These are phyloP conservation scores for Peromyscus maniculatus DNA, from an alignment of 2,113 vertebrate genomes.

Conservation along the genomic window DNA sequence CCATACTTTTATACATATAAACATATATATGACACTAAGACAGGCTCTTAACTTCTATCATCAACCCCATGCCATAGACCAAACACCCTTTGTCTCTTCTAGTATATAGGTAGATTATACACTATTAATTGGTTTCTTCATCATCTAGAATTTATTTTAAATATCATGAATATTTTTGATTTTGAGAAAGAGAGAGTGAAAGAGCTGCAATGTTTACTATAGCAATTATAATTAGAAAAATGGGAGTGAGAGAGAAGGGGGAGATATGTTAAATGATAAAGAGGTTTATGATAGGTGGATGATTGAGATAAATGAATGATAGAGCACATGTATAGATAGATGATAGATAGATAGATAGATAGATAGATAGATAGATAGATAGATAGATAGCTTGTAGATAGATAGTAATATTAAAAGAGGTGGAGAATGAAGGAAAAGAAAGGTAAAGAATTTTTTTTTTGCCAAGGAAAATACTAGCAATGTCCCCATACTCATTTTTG, in stretches of 20 bases:
- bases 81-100: background rate
- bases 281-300: too few species aligned
- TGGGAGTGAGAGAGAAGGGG: background rate
- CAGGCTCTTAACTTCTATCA: background rate
- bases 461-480: background rate
- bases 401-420: background rate
- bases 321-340: too few species aligned
- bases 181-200: background rate
- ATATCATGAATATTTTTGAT: background rate
- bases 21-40: background rate
- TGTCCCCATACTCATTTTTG: background rate
- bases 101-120: background rate
- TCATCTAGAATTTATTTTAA: background rate
- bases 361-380: too few species aligned
- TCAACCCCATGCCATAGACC: background rate
- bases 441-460: background rate
- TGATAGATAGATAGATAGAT: too few species aligned
- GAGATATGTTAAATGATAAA: background rate
- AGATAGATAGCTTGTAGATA: too few species aligned
- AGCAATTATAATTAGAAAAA: background rate
- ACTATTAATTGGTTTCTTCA: background rate
- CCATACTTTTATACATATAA: background rate
- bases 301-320: too few species aligned
- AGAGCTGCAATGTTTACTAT: background rate
- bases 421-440: rapidly evolving